These are phyloP conservation scores for Hylaeus anthracinus DNA, from an alignment of 1,140 invertebrate genomes.

Conservation along the genomic window DNA sequence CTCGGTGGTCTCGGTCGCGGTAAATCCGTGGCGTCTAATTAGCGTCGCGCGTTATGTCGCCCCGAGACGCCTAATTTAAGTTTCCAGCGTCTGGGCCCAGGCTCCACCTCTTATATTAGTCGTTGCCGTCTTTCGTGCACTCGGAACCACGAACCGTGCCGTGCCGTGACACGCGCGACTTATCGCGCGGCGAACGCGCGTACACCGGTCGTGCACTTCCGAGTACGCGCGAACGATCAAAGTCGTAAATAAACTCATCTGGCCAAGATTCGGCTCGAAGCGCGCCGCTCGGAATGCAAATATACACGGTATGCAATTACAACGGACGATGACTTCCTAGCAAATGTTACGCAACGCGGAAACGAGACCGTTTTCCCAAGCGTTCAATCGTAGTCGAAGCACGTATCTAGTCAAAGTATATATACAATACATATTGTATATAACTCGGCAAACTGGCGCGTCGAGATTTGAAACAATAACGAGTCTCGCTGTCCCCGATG, in stretches of 20 bases:
- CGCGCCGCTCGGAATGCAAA: too few relatives aligned
- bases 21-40: constrained; percentile 45
- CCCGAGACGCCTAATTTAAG: constrained; percentile 42
- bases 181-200: not conserved
- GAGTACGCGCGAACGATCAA: constrained; percentile 5
- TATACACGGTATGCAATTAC: not conserved
- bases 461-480: constrained; percentile 46
- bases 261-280: not conserved
- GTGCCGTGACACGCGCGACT: constrained; percentile 9
- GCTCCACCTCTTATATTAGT: not conserved
- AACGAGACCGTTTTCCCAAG: too few relatives aligned
- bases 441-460: constrained; percentile 8
- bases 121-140: not conserved
- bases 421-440: not conserved
- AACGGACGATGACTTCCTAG: not conserved
- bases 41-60: constrained; percentile 34
- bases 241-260: constrained; percentile 2
- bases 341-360: not conserved
- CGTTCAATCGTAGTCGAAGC: too few relatives aligned
- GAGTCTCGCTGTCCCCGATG: constrained; percentile 24
- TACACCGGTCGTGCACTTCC: not conserved
- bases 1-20: constrained; percentile 18
- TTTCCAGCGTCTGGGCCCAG: constrained; percentile 9
- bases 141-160: not conserved
- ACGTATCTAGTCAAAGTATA: too few relatives aligned